Base-by-base conservation (phyloP, 2,113 vertebrate genomes). In the Nansenia antarctica region DNA sequence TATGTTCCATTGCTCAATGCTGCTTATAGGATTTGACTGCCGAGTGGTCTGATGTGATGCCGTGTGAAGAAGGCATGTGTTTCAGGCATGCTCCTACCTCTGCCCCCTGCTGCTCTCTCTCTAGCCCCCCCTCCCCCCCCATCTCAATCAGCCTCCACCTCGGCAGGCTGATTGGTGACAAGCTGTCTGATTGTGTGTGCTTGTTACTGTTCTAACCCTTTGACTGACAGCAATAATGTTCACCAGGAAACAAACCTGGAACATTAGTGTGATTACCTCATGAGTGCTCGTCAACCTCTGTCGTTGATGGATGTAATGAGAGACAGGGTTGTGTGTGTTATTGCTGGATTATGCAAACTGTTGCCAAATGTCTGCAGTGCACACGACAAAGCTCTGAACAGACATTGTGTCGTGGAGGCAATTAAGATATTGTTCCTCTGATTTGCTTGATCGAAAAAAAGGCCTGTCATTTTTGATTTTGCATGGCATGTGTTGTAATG, bases 401-500 rank as follows among this genome's bases (percentile, higher is more conserved):
- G 67, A 76, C 49, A 60, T 26, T 62, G 73, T 76, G 73, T 76
- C 81, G 77, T 77, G 47, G 52, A 70, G 73, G 70, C 67, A 34
- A 52, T 76, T 67, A 47, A 60, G n/a, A 64, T 61, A 42, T 15
- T 64, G 68, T 27, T 64, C 67, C 67, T 78, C 49, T 86, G 88
- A 90, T 88, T 91, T 86, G 85, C 86, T 88, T 87, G 87, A 76
- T 79, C 91, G 86, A 83, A 87, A 85, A 79, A 85, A 86, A 87
- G 79, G 58, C 77, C 77, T 59, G 57, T 66, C 73, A 71, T 79
- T 79, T n/a, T 69, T 87, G 70, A 83, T 80, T 86, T 82, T 92
- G 91, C 92, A 92, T 93, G 91, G 91, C 90, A 91, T 92, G 90
- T 82, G 80, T 74, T 88, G 67, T 79, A 79, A 57, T 81, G 81